Conservation (phyloP, 2,888 invertebrate species). For the Pachymerium ferrugineum region DNA sequence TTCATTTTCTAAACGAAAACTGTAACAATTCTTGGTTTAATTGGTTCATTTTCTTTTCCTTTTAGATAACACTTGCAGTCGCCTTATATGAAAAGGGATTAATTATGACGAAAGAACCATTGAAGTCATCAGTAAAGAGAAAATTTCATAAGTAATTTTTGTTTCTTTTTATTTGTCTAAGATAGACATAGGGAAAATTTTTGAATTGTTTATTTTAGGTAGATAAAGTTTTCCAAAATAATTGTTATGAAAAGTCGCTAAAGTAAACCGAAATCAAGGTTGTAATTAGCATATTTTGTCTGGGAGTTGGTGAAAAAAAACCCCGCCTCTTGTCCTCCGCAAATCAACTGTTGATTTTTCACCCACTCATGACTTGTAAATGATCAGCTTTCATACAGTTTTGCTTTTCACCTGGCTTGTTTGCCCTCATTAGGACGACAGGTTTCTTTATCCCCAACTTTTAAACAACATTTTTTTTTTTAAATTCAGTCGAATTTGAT, state of each 20-base stretch:
- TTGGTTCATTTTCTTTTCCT: not conserved
- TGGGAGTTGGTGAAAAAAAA: not conserved
- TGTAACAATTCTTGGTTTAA: not conserved
- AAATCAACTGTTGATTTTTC: conserved; percentile 1
- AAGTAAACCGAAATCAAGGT: not conserved
- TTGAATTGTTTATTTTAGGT: not conserved
- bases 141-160: not conserved
- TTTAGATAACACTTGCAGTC: not conserved
- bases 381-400: not conserved
- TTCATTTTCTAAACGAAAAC: not conserved
- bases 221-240: not conserved
- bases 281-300: not conserved
- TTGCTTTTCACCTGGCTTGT: not conserved
- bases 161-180: not conserved
- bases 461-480: not conserved
- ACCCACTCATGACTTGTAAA: conserved; percentile 19
- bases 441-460: not conserved
- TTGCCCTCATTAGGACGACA: conserved; percentile 15
- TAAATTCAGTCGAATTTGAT: not conserved
- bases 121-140: not conserved
- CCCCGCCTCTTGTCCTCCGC: conserved; percentile 6
- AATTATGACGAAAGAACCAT: not conserved
- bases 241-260: not conserved
- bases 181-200: not conserved
- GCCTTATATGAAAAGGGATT: conserved; percentile 19